A percentile compares a stretch with the other conserved stretches of the same genome.
These are phyloP conservation scores for Neodiprion pinetum DNA, from an alignment of 1,140 invertebrate species.

Conservation along the genomic window DNA sequence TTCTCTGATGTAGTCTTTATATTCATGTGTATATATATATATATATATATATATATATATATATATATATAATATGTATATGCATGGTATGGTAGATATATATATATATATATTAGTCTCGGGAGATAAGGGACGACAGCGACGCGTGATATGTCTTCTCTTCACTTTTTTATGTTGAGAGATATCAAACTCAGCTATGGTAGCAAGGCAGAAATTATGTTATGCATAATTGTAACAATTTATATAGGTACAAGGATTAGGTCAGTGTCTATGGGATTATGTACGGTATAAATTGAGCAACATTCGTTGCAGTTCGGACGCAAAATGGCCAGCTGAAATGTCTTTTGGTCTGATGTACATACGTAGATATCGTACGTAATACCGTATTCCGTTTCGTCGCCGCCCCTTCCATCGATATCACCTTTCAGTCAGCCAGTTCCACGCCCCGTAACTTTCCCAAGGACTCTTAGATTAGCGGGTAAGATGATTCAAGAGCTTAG, in stretches of 20 bases:
- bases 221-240: too few relatives aligned
- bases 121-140: background rate
- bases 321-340: background rate
- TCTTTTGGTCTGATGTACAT: background rate
- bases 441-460: background rate
- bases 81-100: too few relatives aligned
- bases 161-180: background rate
- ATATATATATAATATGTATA: too few relatives aligned
- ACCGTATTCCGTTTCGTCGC: background rate
- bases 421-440: background rate
- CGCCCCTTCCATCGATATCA: background rate
- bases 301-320: background rate
- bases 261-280: too few relatives aligned
- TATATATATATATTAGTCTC: too few relatives aligned
- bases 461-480: slow-evolving; percentile 1
- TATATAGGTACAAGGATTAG: too few relatives aligned
- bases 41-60: too few relatives aligned
- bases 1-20: background rate
- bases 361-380: too few relatives aligned
- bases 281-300: too few relatives aligned
- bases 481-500: background rate
- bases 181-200: background rate
- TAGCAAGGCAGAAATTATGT: too few relatives aligned
- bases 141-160: background rate
- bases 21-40: background rate